Evolutionary conservation across 2,113 vertebrate species (phyloP).

Genomic region (Platichthys flesus): DNA sequence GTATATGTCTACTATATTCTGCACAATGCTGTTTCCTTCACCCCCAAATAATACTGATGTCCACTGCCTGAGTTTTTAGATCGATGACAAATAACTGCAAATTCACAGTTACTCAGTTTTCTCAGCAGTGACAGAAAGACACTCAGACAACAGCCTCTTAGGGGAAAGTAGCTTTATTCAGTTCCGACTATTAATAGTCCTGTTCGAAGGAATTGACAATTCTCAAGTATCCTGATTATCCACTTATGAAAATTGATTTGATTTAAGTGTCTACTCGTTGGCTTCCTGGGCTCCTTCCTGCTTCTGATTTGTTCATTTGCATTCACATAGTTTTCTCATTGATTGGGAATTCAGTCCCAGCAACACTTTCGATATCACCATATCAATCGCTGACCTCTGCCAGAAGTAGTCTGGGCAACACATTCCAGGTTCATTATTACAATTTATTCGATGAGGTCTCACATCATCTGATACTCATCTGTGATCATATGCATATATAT

Average conservation of each 20-base stretch:
- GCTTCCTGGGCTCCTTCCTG: neutral
- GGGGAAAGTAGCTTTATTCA: neutral
- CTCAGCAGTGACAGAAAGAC: neutral
- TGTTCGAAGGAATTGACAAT: neutral
- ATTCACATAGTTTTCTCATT: neutral
- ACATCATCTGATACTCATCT: slow-evolving; percentile 12
- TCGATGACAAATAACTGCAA: too few relatives aligned
- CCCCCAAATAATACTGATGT: neutral
- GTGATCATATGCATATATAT: slow-evolving; percentile 29
- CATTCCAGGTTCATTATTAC: slow-evolving; percentile 3
- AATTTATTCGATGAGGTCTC: slow-evolving; percentile 5
- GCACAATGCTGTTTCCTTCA: neutral
- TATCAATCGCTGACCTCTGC: slow-evolving; percentile 1
- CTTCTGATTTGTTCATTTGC: neutral
- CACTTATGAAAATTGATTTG: neutral
- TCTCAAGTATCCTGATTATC: neutral
- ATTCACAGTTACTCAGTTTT: too few relatives aligned
- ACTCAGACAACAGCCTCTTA: neutral
- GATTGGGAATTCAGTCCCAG: neutral
- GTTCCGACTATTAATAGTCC: neutral
- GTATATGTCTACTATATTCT: neutral
- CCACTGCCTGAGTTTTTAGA: neutral
- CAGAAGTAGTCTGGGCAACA: neutral
- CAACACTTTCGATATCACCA: neutral
- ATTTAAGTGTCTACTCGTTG: neutral